Percentiles rank a stretch among this genome's conserved stretches.
Evolutionary conservation across 1,140 invertebrate genomes (phyloP).

Genomic region (Wiebesia pumilae): DNA sequence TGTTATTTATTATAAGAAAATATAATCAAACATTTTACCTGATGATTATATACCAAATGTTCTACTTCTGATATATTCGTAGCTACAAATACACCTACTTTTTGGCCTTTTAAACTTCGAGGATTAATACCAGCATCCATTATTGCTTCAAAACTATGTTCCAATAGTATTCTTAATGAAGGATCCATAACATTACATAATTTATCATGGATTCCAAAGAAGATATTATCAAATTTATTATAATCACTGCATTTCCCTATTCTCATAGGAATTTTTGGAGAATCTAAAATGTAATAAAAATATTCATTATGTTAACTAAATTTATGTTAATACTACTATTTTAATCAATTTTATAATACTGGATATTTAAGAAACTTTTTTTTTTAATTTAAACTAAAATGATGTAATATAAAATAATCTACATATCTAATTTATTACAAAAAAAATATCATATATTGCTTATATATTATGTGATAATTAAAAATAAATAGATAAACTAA

Average conservation of each 20-base stretch:
- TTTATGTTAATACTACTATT: neutral
- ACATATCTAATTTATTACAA: too few relatives aligned
- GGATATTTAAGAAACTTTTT: too few relatives aligned
- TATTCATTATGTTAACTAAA: conserved; percentile 22
- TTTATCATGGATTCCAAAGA: conserved; percentile 77
- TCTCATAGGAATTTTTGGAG: conserved; percentile 38
- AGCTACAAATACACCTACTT: conserved; percentile 86
- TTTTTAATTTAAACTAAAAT: too few relatives aligned
- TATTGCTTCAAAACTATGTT: conserved; percentile 72
- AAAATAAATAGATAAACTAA: too few relatives aligned
- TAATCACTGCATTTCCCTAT: conserved; percentile 47
- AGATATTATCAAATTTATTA: conserved; percentile 75
- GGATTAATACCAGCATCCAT: conserved; percentile 69
- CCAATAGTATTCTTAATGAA: conserved; percentile 73
- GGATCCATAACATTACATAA: conserved; percentile 76
- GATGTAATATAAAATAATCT: too few relatives aligned
- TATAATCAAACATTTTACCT: conserved; percentile 47
- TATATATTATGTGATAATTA: too few relatives aligned
- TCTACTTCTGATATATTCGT: conserved; percentile 83
- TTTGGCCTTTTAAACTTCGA: conserved; percentile 74
- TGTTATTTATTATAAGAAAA: too few relatives aligned
- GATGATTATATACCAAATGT: conserved; percentile 60
- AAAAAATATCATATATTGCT: too few relatives aligned
- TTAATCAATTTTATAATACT: too few relatives aligned
- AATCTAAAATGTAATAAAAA: conserved; percentile 33